phyloP scores from a whole-genome alignment of 2,888 invertebrate genomes.

The Odiellus spinosus region DNA sequence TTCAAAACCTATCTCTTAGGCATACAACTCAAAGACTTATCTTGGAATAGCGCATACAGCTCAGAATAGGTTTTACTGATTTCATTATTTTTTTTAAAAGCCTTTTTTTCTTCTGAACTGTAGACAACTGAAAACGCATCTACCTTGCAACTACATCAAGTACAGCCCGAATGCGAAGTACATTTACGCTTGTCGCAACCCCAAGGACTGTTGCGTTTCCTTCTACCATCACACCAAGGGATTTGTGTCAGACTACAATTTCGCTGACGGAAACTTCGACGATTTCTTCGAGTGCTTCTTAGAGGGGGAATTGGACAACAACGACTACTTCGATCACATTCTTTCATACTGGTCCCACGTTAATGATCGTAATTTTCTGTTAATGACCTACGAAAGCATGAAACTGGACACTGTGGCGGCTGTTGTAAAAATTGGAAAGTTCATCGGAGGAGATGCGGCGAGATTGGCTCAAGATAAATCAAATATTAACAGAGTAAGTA shows the following conservation, averaged over 20 bases:
- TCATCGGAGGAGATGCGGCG: constrained; percentile 14
- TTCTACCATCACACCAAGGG: constrained; percentile 27
- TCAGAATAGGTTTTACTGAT: too few relatives aligned
- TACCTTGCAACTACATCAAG: constrained; percentile 19
- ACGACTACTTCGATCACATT: constrained; percentile 15
- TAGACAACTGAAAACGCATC: constrained; percentile 22
- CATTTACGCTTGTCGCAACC: constrained; percentile 33
- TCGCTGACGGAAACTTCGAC: constrained; percentile 18
- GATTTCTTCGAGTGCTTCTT: constrained; percentile 30
- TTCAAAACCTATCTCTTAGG: too few relatives aligned
- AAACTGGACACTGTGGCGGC: constrained; percentile 20
- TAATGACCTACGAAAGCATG: constrained; percentile 31
- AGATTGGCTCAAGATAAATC: constrained; percentile 1
- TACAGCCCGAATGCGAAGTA: constrained; percentile 11
- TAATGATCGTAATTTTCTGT: constrained; percentile 24
- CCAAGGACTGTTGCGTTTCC: constrained; percentile 33
- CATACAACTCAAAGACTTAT: too few relatives aligned
- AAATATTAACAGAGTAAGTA: constrained; percentile 1
- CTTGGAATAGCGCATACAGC: too few relatives aligned
- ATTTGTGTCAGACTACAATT: constrained; percentile 1
- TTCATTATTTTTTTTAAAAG: too few relatives aligned
- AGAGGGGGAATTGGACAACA: constrained; percentile 24
- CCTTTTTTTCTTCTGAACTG: constrained; percentile 1
- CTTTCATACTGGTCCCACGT: constrained; percentile 9
- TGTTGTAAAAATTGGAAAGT: constrained; percentile 17